Conservation (phyloP, 2,797 vertebrate species). For the Enteromius trimaculatus region DNA sequence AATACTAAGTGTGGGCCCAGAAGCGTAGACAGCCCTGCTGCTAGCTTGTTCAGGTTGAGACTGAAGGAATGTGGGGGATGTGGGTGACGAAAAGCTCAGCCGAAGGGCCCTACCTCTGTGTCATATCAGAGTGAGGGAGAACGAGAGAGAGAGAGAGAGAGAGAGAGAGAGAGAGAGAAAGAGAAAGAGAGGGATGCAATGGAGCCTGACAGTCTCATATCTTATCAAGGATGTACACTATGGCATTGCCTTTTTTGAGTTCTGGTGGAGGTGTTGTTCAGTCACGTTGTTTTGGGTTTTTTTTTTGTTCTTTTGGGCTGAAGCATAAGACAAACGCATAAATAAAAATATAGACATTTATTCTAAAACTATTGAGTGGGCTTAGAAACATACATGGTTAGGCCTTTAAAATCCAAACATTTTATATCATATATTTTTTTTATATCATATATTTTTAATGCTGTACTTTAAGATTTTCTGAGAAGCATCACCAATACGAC, state of each 20-base stretch:
- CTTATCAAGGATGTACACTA: conserved; percentile 48
- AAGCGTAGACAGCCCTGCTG: conserved; percentile 6
- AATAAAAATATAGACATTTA: neutral
- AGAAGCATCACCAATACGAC: neutral
- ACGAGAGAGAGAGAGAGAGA: conserved; percentile 17
- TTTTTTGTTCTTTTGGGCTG: too few relatives aligned
- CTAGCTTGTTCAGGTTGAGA: conserved; percentile 19
- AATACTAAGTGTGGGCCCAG: conserved; percentile 17
- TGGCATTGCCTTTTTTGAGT: conserved; percentile 35
- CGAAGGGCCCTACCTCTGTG: conserved; percentile 34
- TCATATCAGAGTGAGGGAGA: conserved; percentile 36
- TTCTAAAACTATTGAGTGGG: neutral
- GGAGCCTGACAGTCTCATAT: conserved; percentile 54
- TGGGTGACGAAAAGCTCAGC: conserved; percentile 43
- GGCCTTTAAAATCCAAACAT: neutral
- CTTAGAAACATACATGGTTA: neutral
- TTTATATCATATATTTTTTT: too few relatives aligned
- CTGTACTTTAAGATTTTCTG: neutral
- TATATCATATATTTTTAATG: neutral
- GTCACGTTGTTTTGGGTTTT: neutral
- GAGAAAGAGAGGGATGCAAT: conserved; percentile 18
- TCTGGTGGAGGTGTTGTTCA: neutral
- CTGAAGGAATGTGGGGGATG: conserved; percentile 49
- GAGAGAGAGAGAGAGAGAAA: too few relatives aligned
- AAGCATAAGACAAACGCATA: too few relatives aligned